A percentile compares a stretch with the other conserved stretches of the same genome.
Evolutionary conservation across 2,113 vertebrate species (phyloP).

Genomic region (Danionella cerebrum): DNA sequence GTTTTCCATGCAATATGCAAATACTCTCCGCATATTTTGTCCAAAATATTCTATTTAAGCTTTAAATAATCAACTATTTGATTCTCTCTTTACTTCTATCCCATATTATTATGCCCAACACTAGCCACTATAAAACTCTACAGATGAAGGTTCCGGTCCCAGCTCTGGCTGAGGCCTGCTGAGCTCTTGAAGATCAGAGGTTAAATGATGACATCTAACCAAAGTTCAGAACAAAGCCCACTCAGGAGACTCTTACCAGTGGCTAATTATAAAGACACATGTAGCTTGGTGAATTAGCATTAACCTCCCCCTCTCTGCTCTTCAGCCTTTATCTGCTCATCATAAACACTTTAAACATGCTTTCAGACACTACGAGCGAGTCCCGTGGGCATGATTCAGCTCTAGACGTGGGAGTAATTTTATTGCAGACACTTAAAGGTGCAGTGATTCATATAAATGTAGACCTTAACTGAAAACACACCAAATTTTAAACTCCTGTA

Average conservation of each 20-base stretch:
- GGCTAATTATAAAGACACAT: not conserved
- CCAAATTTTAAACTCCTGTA: too few relatives aligned
- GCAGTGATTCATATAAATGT: not conserved
- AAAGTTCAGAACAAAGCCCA: not conserved
- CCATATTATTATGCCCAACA: not conserved
- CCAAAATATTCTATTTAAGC: too few relatives aligned
- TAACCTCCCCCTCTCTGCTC: conserved; percentile 13
- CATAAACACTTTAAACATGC: conserved; percentile 1
- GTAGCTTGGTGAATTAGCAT: conserved; percentile 18
- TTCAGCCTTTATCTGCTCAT: conserved; percentile 15
- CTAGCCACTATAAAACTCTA: not conserved
- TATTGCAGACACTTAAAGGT: not conserved
- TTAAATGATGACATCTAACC: not conserved
- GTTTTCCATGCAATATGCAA: too few relatives aligned
- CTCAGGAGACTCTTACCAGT: not conserved
- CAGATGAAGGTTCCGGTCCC: not conserved
- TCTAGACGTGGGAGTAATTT: not conserved
- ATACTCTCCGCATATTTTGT: too few relatives aligned
- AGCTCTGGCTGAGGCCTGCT: not conserved
- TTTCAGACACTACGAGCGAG: not conserved
- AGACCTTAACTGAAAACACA: too few relatives aligned
- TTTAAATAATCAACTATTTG: too few relatives aligned
- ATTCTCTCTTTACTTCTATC: not conserved
- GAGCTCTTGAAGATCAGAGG: not conserved
- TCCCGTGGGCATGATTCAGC: not conserved